These are phyloP conservation scores for Pangasius macronema DNA, from an alignment of 2,797 vertebrate species.

Conservation along the genomic window DNA sequence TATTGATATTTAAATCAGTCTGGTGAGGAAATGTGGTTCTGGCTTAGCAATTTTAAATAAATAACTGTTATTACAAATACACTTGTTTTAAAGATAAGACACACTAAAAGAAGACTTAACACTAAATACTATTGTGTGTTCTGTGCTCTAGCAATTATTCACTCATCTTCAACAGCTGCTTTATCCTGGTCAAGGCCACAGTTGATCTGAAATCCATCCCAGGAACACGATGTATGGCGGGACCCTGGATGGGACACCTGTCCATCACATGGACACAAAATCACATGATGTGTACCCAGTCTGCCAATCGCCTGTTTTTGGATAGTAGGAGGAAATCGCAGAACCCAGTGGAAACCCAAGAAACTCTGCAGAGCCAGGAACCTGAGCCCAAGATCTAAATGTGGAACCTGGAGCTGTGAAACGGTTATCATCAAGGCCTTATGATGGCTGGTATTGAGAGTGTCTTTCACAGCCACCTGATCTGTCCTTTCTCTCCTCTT, in stretches of 20 bases:
- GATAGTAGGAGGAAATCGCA: neutral
- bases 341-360: neutral
- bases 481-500: neutral
- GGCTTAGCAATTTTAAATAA: neutral
- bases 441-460: neutral
- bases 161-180: neutral
- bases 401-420: neutral
- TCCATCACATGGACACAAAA: neutral
- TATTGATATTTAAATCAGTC: neutral
- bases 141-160: neutral
- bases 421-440: neutral
- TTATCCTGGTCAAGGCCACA: neutral
- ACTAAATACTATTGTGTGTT: neutral
- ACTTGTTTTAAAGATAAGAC: neutral
- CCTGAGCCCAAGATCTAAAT: neutral
- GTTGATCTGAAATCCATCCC: neutral
- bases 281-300: neutral
- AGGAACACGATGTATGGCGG: neutral
- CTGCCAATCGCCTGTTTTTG: neutral
- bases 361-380: neutral
- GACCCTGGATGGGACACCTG: neutral
- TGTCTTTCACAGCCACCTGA: neutral
- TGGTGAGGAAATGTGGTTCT: neutral
- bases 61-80: neutral
- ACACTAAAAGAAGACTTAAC: neutral